Evolutionary conservation across 2,113 vertebrate genomes (phyloP).

Genomic region (Melospiza melodia): DNA sequence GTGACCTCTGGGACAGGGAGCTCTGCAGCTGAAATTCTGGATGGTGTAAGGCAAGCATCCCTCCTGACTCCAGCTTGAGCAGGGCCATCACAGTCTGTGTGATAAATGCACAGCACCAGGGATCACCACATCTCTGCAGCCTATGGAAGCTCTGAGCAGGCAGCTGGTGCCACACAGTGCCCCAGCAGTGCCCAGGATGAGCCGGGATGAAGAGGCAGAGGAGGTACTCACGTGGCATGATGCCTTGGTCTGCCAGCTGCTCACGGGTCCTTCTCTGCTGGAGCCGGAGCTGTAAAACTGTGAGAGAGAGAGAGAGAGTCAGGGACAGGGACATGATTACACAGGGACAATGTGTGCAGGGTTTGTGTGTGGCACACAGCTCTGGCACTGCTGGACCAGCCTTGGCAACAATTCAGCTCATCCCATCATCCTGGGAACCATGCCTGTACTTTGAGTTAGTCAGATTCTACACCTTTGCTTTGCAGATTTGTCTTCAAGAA

Average conservation of each 20-base stretch:
- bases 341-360: neutral
- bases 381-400: neutral
- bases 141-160: neutral
- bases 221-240: constrained; percentile 93
- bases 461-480: neutral
- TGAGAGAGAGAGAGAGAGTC: constrained; percentile 47
- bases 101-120: neutral
- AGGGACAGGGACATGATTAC: neutral
- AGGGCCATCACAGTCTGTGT: neutral
- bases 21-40: neutral
- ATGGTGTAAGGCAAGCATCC: neutral
- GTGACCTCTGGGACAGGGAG: neutral
- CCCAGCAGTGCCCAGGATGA: neutral
- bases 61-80: neutral
- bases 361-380: neutral
- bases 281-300: constrained; percentile 97
- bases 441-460: neutral
- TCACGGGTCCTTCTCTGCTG: constrained; percentile 96
- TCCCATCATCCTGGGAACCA: neutral
- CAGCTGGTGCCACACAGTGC: neutral
- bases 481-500: neutral
- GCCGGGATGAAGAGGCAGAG: neutral
- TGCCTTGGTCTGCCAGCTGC: constrained; percentile 92
- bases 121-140: neutral
- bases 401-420: neutral